Conservation (phyloP, 2,113 vertebrate genomes). For the Scomber japonicus region DNA sequence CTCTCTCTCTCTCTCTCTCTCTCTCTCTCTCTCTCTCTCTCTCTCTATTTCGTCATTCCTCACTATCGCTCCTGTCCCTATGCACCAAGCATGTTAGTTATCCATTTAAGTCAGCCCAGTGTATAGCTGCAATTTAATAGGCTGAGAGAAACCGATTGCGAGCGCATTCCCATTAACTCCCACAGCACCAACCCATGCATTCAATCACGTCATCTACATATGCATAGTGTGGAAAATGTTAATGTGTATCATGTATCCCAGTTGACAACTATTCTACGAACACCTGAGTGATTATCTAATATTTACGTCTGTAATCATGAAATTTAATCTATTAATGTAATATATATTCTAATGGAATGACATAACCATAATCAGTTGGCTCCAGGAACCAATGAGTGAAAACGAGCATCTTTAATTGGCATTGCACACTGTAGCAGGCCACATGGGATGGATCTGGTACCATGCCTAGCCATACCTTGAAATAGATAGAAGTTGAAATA, state of each 20-base stretch:
- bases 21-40: background rate
- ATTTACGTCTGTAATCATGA: constrained; percentile 66
- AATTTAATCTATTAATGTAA: constrained; percentile 60
- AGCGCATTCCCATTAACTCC: constrained; percentile 54
- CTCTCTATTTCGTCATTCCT: constrained; percentile 6
- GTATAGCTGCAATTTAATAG: constrained; percentile 42
- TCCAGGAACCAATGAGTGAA: constrained; percentile 29
- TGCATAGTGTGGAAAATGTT: constrained; percentile 46
- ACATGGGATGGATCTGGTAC: constrained; percentile 19
- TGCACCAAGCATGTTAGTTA: constrained; percentile 47
- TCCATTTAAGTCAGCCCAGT: constrained; percentile 38
- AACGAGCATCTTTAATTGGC: constrained; percentile 51
- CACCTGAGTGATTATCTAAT: constrained; percentile 42
- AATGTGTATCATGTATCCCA: constrained; percentile 37
- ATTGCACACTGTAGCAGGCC: constrained; percentile 23
- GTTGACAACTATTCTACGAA: constrained; percentile 36
- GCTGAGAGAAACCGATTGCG: constrained; percentile 39
- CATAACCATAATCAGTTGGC: constrained; percentile 38
- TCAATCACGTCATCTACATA: constrained; percentile 50
- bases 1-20: background rate
- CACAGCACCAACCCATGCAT: constrained; percentile 60
- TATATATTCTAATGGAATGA: constrained; percentile 54
- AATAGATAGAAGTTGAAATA: constrained; percentile 25
- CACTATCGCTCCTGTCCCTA: background rate
- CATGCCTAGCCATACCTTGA: background rate